Evolutionary conservation across 2,113 vertebrate species (phyloP).

Genomic region (Athene noctua): DNA sequence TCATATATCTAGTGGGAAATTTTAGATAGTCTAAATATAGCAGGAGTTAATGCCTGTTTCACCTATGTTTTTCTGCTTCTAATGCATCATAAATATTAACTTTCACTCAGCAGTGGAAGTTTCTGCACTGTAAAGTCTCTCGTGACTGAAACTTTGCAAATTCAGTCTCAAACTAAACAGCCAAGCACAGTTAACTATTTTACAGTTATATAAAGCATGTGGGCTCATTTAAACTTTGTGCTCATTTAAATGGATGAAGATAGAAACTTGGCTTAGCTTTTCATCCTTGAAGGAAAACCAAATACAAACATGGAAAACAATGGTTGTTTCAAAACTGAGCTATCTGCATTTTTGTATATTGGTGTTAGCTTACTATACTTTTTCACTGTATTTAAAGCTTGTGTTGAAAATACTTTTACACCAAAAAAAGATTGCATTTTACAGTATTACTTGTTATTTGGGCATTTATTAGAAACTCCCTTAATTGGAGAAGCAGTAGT

Average conservation of each 20-base stretch:
- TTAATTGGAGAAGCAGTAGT: background rate
- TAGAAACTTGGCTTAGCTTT: background rate
- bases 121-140: background rate
- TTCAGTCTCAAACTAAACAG: background rate
- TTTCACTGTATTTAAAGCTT: background rate
- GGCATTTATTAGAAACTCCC: background rate
- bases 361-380: background rate
- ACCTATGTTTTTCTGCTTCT: background rate
- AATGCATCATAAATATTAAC: background rate
- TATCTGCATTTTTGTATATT: background rate
- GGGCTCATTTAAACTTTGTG: background rate
- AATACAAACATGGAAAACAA: background rate
- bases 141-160: background rate
- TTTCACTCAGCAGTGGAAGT: background rate
- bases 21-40: background rate
- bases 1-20: background rate
- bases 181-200: background rate
- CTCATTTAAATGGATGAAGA: background rate
- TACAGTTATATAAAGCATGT: background rate
- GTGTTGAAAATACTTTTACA: background rate
- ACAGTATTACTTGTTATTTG: background rate
- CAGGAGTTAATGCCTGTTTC: background rate
- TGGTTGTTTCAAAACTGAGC: background rate
- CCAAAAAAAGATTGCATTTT: background rate
- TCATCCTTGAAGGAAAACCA: background rate